Evolutionary conservation across 2,797 vertebrate genomes (phyloP).

Genomic region (Channa striata): DNA sequence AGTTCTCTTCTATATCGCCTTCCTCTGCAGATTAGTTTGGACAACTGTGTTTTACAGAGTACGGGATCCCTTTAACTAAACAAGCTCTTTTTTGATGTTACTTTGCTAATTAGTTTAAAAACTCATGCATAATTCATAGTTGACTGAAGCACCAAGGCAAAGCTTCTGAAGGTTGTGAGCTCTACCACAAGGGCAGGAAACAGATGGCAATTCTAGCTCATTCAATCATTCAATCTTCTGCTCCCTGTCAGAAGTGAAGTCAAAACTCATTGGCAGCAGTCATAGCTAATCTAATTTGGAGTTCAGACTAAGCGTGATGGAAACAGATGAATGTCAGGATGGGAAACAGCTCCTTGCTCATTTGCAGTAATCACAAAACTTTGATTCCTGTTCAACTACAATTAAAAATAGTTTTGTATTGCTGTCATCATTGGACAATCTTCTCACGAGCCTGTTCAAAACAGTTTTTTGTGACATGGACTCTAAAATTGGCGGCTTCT

Average conservation of each 20-base stretch:
- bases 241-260: slow-evolving; percentile 27
- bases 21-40: not conserved
- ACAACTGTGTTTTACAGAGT: not conserved
- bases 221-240: slow-evolving; percentile 24
- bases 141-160: not conserved
- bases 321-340: slow-evolving; percentile 17
- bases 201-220: slow-evolving; percentile 29
- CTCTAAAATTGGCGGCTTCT: slow-evolving; percentile 5
- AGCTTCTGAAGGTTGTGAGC: slow-evolving; percentile 15
- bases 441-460: not conserved
- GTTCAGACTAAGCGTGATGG: slow-evolving; percentile 10
- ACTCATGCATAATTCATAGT: not conserved
- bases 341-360: slow-evolving; percentile 2
- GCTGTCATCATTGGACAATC: not conserved
- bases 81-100: not conserved
- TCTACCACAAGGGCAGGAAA: not conserved
- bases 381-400: not conserved
- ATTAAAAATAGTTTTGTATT: not conserved
- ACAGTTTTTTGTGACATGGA: not conserved
- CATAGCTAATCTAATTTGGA: slow-evolving; percentile 14
- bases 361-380: not conserved
- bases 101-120: slow-evolving; percentile 5
- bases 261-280: slow-evolving; percentile 9
- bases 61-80: not conserved
- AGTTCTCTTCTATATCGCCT: not conserved